These are phyloP conservation scores for Orchestes rusci DNA, from an alignment of 2,888 invertebrate genomes.

Conservation along the genomic window DNA sequence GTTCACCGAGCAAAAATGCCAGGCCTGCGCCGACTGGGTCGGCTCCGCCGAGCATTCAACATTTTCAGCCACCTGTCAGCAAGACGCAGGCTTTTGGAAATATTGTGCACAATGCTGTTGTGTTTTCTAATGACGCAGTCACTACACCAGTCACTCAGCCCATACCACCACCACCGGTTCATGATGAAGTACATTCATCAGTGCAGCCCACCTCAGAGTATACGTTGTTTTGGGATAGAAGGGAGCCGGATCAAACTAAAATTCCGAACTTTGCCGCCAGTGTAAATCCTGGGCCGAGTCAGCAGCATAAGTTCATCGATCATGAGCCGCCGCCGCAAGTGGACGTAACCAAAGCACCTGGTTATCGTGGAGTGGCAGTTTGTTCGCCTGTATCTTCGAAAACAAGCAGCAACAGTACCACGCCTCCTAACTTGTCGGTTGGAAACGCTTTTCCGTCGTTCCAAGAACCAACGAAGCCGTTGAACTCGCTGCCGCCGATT, in stretches of 20 bases:
- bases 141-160: conserved; percentile 2
- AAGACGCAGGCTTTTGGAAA: conserved; percentile 12
- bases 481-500: conserved; percentile 38
- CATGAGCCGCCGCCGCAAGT: conserved; percentile 56
- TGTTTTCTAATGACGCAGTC: conserved; percentile 1
- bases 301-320: conserved; percentile 47
- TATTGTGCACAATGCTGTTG: background rate
- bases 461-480: conserved; percentile 33
- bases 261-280: conserved; percentile 67
- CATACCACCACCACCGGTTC: background rate
- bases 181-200: background rate
- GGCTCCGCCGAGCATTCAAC: conserved; percentile 42
- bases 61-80: conserved; percentile 33
- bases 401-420: conserved; percentile 49
- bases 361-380: conserved; percentile 73
- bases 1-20: conserved; percentile 35
- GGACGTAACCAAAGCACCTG: conserved; percentile 86
- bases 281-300: conserved; percentile 47
- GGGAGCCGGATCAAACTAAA: conserved; percentile 50
- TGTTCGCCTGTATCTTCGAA: conserved; percentile 70
- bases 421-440: conserved; percentile 45
- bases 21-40: conserved; percentile 41
- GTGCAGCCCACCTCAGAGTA: conserved; percentile 62
- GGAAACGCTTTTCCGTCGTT: conserved; percentile 28
- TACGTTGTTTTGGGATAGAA: conserved; percentile 77